Evolutionary conservation across 1,140 invertebrate species (phyloP), one percentile per base, ranked within the genome.

Genomic region (Microplitis demolitor): DNA sequence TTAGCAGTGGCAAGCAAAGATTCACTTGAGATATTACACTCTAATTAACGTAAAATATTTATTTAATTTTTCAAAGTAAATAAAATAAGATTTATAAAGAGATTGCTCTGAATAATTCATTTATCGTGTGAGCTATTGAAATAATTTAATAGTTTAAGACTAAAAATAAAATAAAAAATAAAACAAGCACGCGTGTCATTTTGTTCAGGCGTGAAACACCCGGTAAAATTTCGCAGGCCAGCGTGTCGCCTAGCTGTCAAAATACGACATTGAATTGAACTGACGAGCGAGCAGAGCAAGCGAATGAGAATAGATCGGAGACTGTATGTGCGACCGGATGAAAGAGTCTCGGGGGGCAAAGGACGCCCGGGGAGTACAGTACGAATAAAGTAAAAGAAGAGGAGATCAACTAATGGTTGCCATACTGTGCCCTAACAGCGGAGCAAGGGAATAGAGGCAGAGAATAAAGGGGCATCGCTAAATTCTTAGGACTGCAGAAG

Each of bases 231-330:
- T 81, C 78, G 84, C 81, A 79, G 78, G 78, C 72, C 35, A 73
- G 77, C 78, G 84, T 85, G 85, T 86, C 81, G 66, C 82, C 79
- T 74, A 51, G 78, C 80, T 87, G 85, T 87, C 85, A 87, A 87
- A 87, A 86, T 87, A 87, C 62, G 69, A 71, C 78, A 83, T 85
- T 84, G 78, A 85, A 68, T 51, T 33, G 37, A 71, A 58, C 76
- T 84, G 84, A 86, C 83, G 81, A 82, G 79, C 63, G 81, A 82
- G 79, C 63, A 71, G 73, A 78, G 66, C 61, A 24, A 24, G 24
- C 24, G 24, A 24, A 24, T 24, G 39, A 45, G 39, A 45, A 45
- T 45, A 45, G 39, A 45, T 11, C 37, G 37, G 37, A 24, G 24
- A 9, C 37, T 39, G 37, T 39, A 39, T 39, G 37, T 61, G 64